A percentile compares a stretch with the other conserved stretches of the same genome.
These are phyloP conservation scores for Oryzias celebensis DNA, from an alignment of 2,113 vertebrate genomes.

Conservation along the genomic window DNA sequence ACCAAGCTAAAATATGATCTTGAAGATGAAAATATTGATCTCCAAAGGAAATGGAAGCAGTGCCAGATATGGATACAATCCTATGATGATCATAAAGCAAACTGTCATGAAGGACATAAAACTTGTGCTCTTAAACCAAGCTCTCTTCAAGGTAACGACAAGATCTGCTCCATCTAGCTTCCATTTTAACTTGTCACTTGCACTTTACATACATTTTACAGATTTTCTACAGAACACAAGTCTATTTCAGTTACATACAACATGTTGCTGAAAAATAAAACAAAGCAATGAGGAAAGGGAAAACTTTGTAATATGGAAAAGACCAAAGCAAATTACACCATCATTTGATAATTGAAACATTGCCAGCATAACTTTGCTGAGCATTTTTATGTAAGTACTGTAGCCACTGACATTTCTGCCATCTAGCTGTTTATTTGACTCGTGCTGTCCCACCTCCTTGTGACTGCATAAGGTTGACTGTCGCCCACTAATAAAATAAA, in stretches of 20 bases:
- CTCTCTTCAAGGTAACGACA: constrained; percentile 9
- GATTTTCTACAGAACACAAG: constrained; percentile 10
- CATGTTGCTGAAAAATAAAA: background rate
- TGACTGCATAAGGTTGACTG: constrained; percentile 62
- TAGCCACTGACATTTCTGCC: constrained; percentile 18
- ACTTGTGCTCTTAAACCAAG: constrained; percentile 12
- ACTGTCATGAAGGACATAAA: background rate
- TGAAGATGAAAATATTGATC: constrained; percentile 41
- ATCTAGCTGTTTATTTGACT: constrained; percentile 45
- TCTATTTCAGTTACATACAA: constrained; percentile 26
- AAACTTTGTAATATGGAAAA: constrained; percentile 14
- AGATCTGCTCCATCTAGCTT: constrained; percentile 24
- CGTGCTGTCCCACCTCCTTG: constrained; percentile 44
- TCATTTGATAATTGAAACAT: background rate
- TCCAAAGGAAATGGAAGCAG: constrained; percentile 1
- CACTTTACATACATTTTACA: constrained; percentile 7
- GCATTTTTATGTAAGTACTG: constrained; percentile 13
- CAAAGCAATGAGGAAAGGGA: constrained; percentile 17
- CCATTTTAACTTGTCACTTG: constrained; percentile 21
- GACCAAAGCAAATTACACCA: constrained; percentile 6
- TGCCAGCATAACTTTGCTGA: background rate
- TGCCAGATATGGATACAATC: background rate
- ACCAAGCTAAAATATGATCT: constrained; percentile 15
- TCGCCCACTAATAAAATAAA: constrained; percentile 69
- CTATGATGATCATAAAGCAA: constrained; percentile 13